Conservation (phyloP, 2,888 invertebrate species). For the Pammene aurita region DNA sequence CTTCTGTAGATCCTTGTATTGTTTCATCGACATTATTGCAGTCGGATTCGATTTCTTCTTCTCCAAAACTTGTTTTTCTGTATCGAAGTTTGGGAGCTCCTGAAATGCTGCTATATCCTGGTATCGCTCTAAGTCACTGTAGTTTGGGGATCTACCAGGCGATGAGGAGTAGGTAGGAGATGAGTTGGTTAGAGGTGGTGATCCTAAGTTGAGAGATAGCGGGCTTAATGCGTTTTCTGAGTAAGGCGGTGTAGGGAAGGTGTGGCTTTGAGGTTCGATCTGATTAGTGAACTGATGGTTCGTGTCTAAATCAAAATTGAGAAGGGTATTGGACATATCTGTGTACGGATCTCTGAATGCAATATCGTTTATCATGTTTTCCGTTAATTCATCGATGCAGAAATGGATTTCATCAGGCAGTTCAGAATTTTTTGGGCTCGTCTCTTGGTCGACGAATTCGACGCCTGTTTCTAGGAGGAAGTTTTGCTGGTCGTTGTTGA, state of each 20-base stretch:
- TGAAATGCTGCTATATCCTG: constrained; percentile 59
- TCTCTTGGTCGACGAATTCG: constrained; percentile 58
- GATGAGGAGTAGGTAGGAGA: constrained; percentile 57
- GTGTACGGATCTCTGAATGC: constrained; percentile 9
- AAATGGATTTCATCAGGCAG: constrained; percentile 46
- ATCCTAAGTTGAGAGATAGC: constrained; percentile 57
- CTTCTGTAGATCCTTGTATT: constrained; percentile 72
- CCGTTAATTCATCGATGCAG: constrained; percentile 46
- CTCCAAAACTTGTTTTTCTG: constrained; percentile 44
- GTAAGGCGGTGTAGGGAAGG: constrained; percentile 62
- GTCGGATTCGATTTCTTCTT: constrained; percentile 50
- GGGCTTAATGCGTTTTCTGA: constrained; percentile 68
- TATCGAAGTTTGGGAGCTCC: constrained; percentile 38
- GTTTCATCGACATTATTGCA: constrained; percentile 61
- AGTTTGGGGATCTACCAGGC: constrained; percentile 60
- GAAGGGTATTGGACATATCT: constrained; percentile 20
- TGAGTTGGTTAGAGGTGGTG: constrained; percentile 57
- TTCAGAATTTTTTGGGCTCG: constrained; percentile 37
- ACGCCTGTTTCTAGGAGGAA: constrained; percentile 56
- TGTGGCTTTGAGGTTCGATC: constrained; percentile 7
- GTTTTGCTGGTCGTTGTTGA: constrained; percentile 55
- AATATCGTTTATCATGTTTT: constrained; percentile 13
- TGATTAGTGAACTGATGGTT: constrained; percentile 12
- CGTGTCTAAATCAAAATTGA: constrained; percentile 20
- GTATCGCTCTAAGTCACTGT: constrained; percentile 67